These are phyloP conservation scores for Diceros bicornis DNA, from an alignment of 2,797 vertebrate genomes.

Conservation along the genomic window DNA sequence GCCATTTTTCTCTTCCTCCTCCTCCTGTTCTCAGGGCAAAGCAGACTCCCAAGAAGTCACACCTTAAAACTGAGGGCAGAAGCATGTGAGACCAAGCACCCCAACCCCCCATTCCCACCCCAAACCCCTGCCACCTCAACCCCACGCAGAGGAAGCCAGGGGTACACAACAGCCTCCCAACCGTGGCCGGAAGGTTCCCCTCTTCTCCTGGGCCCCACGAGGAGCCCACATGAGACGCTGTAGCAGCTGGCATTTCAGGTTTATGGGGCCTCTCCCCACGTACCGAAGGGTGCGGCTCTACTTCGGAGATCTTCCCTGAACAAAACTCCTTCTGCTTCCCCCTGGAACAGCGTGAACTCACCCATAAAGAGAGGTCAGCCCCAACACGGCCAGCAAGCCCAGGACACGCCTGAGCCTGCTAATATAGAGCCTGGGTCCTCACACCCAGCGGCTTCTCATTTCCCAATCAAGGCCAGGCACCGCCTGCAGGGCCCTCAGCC, in stretches of 20 bases:
- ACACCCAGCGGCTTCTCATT: neutral
- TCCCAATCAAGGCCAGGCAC: neutral
- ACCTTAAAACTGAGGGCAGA: neutral
- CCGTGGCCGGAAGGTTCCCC: neutral
- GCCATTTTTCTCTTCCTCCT: neutral
- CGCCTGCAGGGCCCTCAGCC: neutral
- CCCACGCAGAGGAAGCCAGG: neutral
- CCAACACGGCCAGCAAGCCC: rapidly evolving
- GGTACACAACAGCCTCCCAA: no score
- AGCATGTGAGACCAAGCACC: neutral
- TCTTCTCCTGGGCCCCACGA: neutral
- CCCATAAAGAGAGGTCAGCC: neutral
- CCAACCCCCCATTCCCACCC: neutral
- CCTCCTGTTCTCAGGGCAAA: neutral
- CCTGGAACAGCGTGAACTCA: neutral
- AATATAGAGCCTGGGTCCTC: neutral
- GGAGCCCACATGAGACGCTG: neutral
- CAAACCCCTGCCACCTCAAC: neutral
- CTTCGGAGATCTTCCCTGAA: neutral
- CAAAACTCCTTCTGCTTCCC: neutral
- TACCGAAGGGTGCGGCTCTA: neutral
- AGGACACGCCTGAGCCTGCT: neutral
- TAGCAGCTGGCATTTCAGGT: neutral
- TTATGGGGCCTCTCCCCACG: rapidly evolving
- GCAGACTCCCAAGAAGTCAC: neutral